Base-by-base conservation (phyloP, 2,888 invertebrate species). In the Leucophora obtusa region DNA sequence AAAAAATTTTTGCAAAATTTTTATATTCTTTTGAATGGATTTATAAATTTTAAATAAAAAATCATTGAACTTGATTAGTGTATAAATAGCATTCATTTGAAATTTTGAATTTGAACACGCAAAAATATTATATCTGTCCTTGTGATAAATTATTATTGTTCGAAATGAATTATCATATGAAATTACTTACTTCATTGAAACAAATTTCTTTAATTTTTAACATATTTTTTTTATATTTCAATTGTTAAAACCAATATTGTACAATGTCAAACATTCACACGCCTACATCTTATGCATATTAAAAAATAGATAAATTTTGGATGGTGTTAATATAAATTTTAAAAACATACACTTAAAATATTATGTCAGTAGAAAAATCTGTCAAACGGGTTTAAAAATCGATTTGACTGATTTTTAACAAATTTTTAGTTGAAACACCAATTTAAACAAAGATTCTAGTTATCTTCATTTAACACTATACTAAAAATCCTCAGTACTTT, bases 211-310 rank as follows among this genome's bases (percentile, higher is more conserved):
- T n/a, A 47, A n/a, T 47, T 63, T 51, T 62, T 51, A 17, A 63
- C 1, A 6, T 28, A 28, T 58, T 54, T 72, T 17, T 53, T 28
- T 28, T 33, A 60, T 73, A 63, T n/a, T 50, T 56, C 21, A 63
- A 58, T 58, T 79, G 51, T 56, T 75, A 43, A 76, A 70, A 62
- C 17, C 70, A 71, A 60, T 66, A 75, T 54, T 73, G 54, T 59
- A 71, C 70, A 79, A 79, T 75, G 75, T 66, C 70, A 79, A 74
- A 71, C 50, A 56, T 54, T 60, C 75, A 62, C 65, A 66, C 70
- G 35, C 79, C 70, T 35, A 38, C 28, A 76, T 51, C 24, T 38
- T 54, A 56, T 75, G 75, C 38, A 51, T 24, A 35, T 17, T 68
- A 73, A 59, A 66, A 14, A 38, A 17, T 17, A 51, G 6, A 66